phyloP scores from a whole-genome alignment of 2,797 vertebrate genomes.

The Clarias pachynema region DNA sequence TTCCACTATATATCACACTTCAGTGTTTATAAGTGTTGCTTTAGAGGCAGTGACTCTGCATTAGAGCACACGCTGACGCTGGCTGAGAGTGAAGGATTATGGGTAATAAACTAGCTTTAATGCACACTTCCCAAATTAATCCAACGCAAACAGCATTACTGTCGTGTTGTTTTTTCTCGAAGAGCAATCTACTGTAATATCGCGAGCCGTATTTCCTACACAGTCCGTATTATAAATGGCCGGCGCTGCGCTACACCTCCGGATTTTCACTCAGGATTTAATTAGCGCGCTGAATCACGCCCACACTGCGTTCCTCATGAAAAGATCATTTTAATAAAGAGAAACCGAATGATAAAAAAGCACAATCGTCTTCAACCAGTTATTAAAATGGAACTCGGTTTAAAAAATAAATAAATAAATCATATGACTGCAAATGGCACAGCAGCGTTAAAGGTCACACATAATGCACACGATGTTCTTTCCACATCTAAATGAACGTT shows the following conservation, averaged over 20 bases:
- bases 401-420: neutral
- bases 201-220: neutral
- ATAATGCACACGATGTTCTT: too few species aligned
- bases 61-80: neutral
- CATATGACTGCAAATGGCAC: neutral
- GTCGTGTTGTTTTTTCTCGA: too few species aligned
- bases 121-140: slow-evolving; percentile 1
- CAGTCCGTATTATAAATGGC: neutral
- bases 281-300: slow-evolving; percentile 13
- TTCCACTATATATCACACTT: neutral
- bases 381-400: slow-evolving; percentile 1
- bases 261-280: slow-evolving; percentile 24
- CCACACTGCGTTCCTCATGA: neutral
- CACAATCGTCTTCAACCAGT: neutral
- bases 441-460: neutral
- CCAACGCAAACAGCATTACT: neutral
- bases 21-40: neutral
- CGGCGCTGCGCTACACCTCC: neutral
- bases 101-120: neutral
- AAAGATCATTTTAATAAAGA: slow-evolving; percentile 2
- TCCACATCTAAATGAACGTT: neutral
- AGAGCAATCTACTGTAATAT: neutral
- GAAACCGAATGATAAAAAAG: neutral
- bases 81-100: slow-evolving; percentile 1
- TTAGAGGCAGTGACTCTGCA: neutral